Evolutionary conservation across 2,888 invertebrate genomes (phyloP).

Genomic region (Hypsopygia costalis): DNA sequence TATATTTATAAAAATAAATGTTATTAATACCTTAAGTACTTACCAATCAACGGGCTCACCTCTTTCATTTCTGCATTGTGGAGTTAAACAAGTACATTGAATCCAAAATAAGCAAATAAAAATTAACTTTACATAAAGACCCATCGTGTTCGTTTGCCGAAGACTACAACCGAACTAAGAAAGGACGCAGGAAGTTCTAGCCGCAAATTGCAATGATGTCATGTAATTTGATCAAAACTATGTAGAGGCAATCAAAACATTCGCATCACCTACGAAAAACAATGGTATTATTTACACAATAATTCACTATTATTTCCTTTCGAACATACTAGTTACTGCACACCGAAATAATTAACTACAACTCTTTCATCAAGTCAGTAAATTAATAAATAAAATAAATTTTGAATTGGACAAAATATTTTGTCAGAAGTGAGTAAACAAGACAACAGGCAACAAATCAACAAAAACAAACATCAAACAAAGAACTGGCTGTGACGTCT

Average conservation of each 20-base stretch:
- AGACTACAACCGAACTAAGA: slow-evolving; percentile 41
- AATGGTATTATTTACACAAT: slow-evolving; percentile 55
- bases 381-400: no score
- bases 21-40: no score
- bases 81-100: slow-evolving; percentile 45
- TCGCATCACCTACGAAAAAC: slow-evolving; percentile 35
- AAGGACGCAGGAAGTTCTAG: slow-evolving; percentile 50
- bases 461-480: no score
- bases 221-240: slow-evolving; percentile 38
- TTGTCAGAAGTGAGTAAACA: no score
- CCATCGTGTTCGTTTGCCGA: slow-evolving; percentile 36
- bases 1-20: no score
- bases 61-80: slow-evolving; percentile 81
- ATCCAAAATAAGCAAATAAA: slow-evolving; percentile 39
- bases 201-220: slow-evolving; percentile 47
- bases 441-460: no score
- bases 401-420: no score
- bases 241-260: slow-evolving; percentile 9
- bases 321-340: slow-evolving; percentile 11
- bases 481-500: no score
- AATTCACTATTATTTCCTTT: slow-evolving; percentile 38
- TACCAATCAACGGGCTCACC: slow-evolving; percentile 87
- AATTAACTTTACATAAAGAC: slow-evolving; percentile 28
- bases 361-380: no score
- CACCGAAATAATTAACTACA: no score